Base-by-base conservation (phyloP, 1,140 invertebrate genomes). In the Grapholita molesta region DNA sequence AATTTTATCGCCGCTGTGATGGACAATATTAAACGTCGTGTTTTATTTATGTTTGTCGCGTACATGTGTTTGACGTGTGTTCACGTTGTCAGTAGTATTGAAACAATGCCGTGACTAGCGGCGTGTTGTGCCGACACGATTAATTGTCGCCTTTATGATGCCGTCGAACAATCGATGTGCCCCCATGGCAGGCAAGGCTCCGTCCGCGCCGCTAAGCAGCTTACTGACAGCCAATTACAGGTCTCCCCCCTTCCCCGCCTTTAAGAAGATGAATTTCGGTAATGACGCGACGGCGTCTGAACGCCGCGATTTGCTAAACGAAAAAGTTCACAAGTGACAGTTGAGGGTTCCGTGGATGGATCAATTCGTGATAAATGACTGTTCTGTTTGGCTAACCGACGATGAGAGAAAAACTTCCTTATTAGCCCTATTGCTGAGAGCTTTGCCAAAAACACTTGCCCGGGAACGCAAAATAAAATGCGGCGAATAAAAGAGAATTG, bases 301-400 rank as follows among this genome's bases (percentile, higher is more conserved):
- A 68, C 64, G 53, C 70, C 48, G 69, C 70, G 68, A 78, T 75
- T 79, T 78, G 72, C 71, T 82, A 79, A 85, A 78, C 78, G 80
- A 85, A 83, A 85, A 85, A 85, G 73, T 83, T 82, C 70, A 75
- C 72, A 70, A 79, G 66, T 79, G 82, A 83, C 80, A 84, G 78
- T 76, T 66, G 67, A 42, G 67, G 76, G 75, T 78, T 75, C 53
- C 66, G 67, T 75, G 64, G 79, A 79, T 80, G 76, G 82, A 81
- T 79, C 79, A 80, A 83, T 83, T 70, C 72, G 70, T 81, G 77
- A 84, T 83, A 85, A 82, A 84, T 78, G 74, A 70, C 65, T 61
- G 68, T 70, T 75, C 73, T 67, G 69, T 75, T 70, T 61, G 38
- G 24, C 68, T 24, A 25, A 48, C 24, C 24, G 55, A 32, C 55